phyloP scores from a whole-genome alignment of 1,140 invertebrate species.

The Monomorium pharaonis region DNA sequence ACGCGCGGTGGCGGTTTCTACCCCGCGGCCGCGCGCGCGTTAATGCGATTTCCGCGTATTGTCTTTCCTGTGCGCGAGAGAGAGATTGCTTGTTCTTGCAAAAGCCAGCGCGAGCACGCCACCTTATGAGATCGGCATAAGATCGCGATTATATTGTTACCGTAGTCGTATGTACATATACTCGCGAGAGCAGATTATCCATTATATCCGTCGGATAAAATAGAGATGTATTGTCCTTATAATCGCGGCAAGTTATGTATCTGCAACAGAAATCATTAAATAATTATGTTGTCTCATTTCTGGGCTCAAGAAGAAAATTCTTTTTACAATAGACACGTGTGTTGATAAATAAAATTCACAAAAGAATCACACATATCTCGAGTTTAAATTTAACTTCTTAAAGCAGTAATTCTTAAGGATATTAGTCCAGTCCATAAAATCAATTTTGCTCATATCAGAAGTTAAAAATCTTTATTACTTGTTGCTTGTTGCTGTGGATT shows the following conservation, averaged over 20 bases:
- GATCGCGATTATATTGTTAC: slow-evolving; percentile 79
- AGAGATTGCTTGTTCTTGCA: slow-evolving; percentile 61
- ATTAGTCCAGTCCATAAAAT: not conserved
- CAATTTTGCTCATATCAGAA: not conserved
- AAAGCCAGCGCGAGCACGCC: slow-evolving; percentile 46
- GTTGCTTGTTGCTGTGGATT: not conserved
- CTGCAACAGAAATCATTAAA: slow-evolving; percentile 45
- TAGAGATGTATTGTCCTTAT: slow-evolving; percentile 79
- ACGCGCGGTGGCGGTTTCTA: slow-evolving; percentile 69
- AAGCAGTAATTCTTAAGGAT: not conserved
- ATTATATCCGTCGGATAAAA: slow-evolving; percentile 75
- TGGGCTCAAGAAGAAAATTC: not conserved
- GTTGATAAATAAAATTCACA: not conserved
- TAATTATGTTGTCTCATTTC: slow-evolving; percentile 19
- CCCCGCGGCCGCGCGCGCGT: slow-evolving; percentile 64
- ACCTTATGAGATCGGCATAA: slow-evolving; percentile 60
- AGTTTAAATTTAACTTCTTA: not conserved
- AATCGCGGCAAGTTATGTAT: slow-evolving; percentile 72
- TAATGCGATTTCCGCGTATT: slow-evolving; percentile 77
- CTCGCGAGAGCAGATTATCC: slow-evolving; percentile 62
- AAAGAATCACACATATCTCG: no score
- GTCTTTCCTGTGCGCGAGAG: slow-evolving; percentile 59
- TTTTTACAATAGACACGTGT: no score
- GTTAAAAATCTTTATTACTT: not conserved
- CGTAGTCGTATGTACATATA: slow-evolving; percentile 26